phyloP scores from a whole-genome alignment of 1,140 invertebrate species.

The Drosophila trapezifrons region DNA sequence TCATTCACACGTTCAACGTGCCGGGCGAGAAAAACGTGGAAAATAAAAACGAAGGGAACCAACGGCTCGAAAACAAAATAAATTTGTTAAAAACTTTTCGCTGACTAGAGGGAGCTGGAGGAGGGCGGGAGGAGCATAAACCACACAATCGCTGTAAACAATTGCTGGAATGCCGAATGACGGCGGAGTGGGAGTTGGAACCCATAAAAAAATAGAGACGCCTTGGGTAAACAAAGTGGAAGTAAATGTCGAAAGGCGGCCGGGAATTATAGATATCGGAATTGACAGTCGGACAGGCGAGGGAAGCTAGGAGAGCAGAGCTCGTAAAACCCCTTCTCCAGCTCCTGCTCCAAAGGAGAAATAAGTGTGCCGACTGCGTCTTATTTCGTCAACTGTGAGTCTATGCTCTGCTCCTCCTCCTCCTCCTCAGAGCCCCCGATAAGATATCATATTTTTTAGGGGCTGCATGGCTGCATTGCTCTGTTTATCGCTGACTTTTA shows the following conservation, averaged over 20 bases:
- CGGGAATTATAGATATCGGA: constrained; percentile 60
- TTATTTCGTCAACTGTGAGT: constrained; percentile 58
- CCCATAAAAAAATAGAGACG: constrained; percentile 49
- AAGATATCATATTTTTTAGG: constrained; percentile 41
- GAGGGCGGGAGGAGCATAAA: constrained; percentile 34
- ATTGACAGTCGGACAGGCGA: constrained; percentile 53
- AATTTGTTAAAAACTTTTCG: constrained; percentile 66
- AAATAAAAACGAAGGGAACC: constrained; percentile 28
- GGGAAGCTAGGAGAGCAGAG: constrained; percentile 4
- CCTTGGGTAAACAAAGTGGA: constrained; percentile 65
- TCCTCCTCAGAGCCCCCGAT: constrained; percentile 36
- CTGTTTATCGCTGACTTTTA: constrained; percentile 21
- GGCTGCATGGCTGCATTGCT: constrained; percentile 27
- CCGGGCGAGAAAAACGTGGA: no score
- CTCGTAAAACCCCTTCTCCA: constrained; percentile 1
- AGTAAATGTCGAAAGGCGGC: constrained; percentile 63
- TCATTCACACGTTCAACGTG: constrained; percentile 68
- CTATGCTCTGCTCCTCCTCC: no score
- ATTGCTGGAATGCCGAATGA: constrained; percentile 42
- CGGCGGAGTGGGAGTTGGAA: constrained; percentile 21
- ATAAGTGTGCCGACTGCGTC: constrained; percentile 66
- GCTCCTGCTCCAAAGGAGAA: constrained; percentile 5
- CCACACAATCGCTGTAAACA: constrained; percentile 70
- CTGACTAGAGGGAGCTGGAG: constrained; percentile 12
- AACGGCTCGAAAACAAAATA: constrained; percentile 64